Evolutionary conservation across 1,140 invertebrate species (phyloP), one percentile per base, ranked within the genome.

Genomic region (Anoplophora glabripennis): DNA sequence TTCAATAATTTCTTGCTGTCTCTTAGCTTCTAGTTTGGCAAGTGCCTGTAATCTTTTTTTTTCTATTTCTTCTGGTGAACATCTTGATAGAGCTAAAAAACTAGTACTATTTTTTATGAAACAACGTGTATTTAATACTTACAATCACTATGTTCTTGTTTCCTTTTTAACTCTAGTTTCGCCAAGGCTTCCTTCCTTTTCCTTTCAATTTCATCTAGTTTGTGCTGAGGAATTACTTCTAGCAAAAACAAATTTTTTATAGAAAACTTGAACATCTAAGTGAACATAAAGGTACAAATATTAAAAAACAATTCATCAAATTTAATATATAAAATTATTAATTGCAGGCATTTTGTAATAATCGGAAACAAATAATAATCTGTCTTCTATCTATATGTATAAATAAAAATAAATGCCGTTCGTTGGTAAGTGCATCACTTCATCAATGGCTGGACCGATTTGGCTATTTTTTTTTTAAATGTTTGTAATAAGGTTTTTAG

Each of bases 41-140:
- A 68, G 45, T 8, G 73, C 73, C 58, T 73, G 64, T 44, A 66
- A 47, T 36, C 72, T 42, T 61, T 75, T 75, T 33, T 65, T 61
- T 53, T 75, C 72, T 12, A 75, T 74, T 66, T 74, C 72, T 57
- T 73, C 63, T 21, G 37, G 54, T 4, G 65, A 67, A 59, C 67
- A 67, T 48, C 40, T 59, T 14, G 54, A 9, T 11, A 40, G 36
- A 14, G 51, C 49, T 55, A 36, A 34, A 60, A 52, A 42, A 38
- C 37, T 28, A 49, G 33, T 41, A 33, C 0, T 40, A 53, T 53
- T 48, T 11, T 18, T 17, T 14, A 28, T 18, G n/a, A 0, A 54
- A 35, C 5, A 41, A 18, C 35, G 7, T 42, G 8, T 14, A 12
- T 38, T 38, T 10, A 41, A 35, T 36, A 52, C 57, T 46, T 53